Evolutionary conservation across 2,797 vertebrate species (phyloP), one percentile per base, ranked within the genome.

Genomic region (Pseudotriccus pelzelni): DNA sequence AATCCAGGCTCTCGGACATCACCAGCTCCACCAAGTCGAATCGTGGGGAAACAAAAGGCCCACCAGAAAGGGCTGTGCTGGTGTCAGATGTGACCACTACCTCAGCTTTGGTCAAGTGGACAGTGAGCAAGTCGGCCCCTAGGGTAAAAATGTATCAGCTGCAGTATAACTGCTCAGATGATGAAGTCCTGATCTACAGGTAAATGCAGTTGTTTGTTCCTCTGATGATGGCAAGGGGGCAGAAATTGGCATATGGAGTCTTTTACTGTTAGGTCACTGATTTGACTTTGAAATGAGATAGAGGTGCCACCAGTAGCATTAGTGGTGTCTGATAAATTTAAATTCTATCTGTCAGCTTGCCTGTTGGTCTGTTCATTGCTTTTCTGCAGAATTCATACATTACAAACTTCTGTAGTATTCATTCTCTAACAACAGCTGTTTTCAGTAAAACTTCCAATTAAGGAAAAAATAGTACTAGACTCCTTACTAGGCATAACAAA

Each of bases 111-210:
- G 97, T 99, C 89, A 99, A 99, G 96, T 99, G 99, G 99, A 99
- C 98, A 0, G 99, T 99, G 91, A 99, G 98, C 98, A 99, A 99
- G 97, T 98, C 99, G 0, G 98, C 99, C 7, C 99, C 99, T 58
- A 98, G 99, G 83, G 99, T 99, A 92, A 99, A 99, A 98, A 99
- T 99, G 99, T 99, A 99, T 97, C 99, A 99, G 97, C 98, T 99
- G 58, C 99, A 99, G 95, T 99, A 99, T 97, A 99, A 99, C 92
- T 99, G 99, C 96, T 99, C 99, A 0, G 99, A 99, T 43, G 99
- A 99, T 94, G 99, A 99, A 98, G 99, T 99, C 78, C 98, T 99
- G 83, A 99, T 99, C 95, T 99, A 99, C 98, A 99, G 99, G 99
- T 99, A 99, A 98, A 90, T 96, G 75, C 84, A 75, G 62, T 84